phyloP scores from a whole-genome alignment of 1,140 invertebrate species.

The Solen grandis region DNA sequence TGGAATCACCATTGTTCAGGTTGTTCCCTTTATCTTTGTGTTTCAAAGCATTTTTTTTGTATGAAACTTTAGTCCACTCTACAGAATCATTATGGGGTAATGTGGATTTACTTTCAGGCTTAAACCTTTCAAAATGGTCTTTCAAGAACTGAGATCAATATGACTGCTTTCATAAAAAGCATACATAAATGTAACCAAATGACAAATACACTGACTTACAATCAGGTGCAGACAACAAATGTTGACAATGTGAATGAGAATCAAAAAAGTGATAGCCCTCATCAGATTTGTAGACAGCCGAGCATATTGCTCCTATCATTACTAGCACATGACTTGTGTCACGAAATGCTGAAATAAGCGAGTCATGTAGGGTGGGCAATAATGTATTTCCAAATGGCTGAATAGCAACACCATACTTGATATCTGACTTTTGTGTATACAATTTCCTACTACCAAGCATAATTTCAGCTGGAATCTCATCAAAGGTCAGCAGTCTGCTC shows the following conservation, averaged over 20 bases:
- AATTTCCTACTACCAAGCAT: not conserved
- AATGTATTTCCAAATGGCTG: too few species aligned
- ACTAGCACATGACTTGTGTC: not conserved
- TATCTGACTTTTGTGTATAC: not conserved
- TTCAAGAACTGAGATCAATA: too few species aligned
- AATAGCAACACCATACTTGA: not conserved
- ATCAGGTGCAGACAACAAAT: conserved; percentile 13
- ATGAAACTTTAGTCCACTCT: too few species aligned
- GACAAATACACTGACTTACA: not conserved
- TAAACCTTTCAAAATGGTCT: too few species aligned
- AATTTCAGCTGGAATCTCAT: conserved; percentile 7
- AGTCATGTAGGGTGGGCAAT: not conserved
- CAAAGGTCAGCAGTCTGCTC: conserved; percentile 1
- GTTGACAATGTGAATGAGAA: conserved; percentile 24
- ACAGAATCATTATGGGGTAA: too few species aligned
- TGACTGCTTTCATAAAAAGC: too few species aligned
- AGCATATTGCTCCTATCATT: conserved; percentile 21
- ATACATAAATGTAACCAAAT: too few species aligned
- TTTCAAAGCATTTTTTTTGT: too few species aligned
- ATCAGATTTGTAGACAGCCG: not conserved
- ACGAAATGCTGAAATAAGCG: not conserved
- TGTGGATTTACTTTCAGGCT: too few species aligned
- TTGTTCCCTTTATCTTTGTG: too few species aligned
- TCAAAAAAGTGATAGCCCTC: conserved; percentile 15
- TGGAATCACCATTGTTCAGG: too few species aligned